These are phyloP conservation scores for Probosciger aterrimus DNA, from an alignment of 2,113 vertebrate species.

Conservation along the genomic window DNA sequence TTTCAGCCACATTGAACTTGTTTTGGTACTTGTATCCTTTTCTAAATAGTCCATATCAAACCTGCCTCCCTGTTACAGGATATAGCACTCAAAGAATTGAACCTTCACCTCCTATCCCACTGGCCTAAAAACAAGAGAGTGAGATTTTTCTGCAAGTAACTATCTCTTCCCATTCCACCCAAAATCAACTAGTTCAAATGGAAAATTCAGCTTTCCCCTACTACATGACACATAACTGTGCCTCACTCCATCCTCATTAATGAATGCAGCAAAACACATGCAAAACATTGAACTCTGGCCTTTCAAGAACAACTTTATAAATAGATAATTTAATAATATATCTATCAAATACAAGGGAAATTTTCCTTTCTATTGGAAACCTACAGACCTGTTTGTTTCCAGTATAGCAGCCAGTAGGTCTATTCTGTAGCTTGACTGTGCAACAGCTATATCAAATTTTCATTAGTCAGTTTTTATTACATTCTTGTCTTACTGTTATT, in stretches of 20 bases:
- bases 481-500: neutral
- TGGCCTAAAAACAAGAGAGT: neutral
- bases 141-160: neutral
- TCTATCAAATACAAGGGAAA: neutral
- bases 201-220: neutral
- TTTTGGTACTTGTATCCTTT: neutral
- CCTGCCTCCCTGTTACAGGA: neutral
- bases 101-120: neutral
- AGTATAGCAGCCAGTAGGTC: neutral
- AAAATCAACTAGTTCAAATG: neutral
- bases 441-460: neutral
- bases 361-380: neutral
- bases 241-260: neutral
- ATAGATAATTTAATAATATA: neutral
- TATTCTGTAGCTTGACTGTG: neutral
- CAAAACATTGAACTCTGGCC: neutral
- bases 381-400: neutral
- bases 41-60: neutral
- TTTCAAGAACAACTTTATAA: neutral
- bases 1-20: neutral
- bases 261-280: accelerated
- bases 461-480: neutral
- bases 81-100: neutral
- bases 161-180: neutral
- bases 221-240: accelerated